Evolutionary conservation across 2,888 invertebrate species (phyloP), one percentile per base, ranked within the genome.

Genomic region (Dugesia japonica): DNA sequence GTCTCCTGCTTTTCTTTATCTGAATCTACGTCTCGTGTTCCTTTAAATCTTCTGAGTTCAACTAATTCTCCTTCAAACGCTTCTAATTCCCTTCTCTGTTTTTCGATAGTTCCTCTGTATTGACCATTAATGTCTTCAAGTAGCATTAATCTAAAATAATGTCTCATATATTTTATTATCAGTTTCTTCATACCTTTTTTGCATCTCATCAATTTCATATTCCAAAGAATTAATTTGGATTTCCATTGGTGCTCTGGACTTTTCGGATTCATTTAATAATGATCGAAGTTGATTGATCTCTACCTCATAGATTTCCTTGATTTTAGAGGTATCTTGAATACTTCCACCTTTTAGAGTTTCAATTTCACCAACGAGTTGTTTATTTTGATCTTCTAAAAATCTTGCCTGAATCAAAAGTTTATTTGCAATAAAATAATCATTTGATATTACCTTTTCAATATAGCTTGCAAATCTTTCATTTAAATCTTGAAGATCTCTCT

Each of bases 401-500:
- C 85, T 80, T 23, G 82, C 82, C 42, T 79, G 71, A 71, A 38
- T 17, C 17, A 28, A 26, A 26, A 33, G 26, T 73, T 4, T 74
- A 15, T 71, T 71, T n/a, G n/a, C n/a, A n/a, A n/a, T n/a, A 15
- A n/a, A 15, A 15, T 42, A 42, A 42, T 13, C n/a, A 13, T 42
- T 42, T 15, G 42, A 15, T 42, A 74, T n/a, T 17, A 81, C 81
- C 81, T 86, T 86, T 82, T 87, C 87, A 79, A 87, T 86, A 82
- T 87, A 87, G 81, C 81, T 83, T 78, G 86, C 86, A 77, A 87
- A 85, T 75, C 86, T 81, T 80, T 86, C 86, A 81, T 87, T 87
- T 79, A 87, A 80, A 79, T 86, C 86, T 80, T 81, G 81, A 83
- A 87, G 83, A 80, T 87, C 86, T 80, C 85, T 85, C 84, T 87